A percentile compares a stretch with the other conserved stretches of the same genome.
Conservation (phyloP, 2,797 vertebrate species). For the Artibeus lituratus region DNA sequence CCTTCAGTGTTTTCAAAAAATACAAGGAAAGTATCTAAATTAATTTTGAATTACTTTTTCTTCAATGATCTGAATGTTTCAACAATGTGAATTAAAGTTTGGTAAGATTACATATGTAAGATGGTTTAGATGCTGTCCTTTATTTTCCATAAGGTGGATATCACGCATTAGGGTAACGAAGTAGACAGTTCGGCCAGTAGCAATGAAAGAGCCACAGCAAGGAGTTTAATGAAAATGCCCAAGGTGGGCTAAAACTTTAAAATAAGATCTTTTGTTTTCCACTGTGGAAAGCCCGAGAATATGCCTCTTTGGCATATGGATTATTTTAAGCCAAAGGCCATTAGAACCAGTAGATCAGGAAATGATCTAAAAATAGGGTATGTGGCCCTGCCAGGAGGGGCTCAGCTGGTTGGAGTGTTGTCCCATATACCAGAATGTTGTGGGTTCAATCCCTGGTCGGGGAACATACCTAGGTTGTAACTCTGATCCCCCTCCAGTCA, state of each 20-base stretch:
- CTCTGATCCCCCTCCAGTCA: neutral
- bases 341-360: neutral
- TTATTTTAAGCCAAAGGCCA: neutral
- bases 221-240: neutral
- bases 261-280: neutral
- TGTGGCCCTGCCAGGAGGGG: neutral
- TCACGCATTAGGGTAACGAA: neutral
- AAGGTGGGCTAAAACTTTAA: neutral
- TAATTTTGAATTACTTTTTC: constrained; percentile 1
- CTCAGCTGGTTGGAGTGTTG: neutral
- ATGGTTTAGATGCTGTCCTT: neutral
- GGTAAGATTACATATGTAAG: neutral
- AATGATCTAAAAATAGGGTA: neutral
- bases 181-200: neutral
- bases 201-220: neutral
- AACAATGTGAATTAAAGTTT: neutral
- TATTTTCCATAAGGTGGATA: neutral
- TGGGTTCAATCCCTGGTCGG: neutral
- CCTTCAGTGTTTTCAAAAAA: neutral
- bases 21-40: neutral
- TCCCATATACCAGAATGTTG: neutral
- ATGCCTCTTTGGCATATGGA: neutral
- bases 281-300: neutral
- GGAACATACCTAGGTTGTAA: neutral
- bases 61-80: neutral